Conservation (phyloP, 2,888 invertebrate genomes). For the Drosophila incognita region DNA sequence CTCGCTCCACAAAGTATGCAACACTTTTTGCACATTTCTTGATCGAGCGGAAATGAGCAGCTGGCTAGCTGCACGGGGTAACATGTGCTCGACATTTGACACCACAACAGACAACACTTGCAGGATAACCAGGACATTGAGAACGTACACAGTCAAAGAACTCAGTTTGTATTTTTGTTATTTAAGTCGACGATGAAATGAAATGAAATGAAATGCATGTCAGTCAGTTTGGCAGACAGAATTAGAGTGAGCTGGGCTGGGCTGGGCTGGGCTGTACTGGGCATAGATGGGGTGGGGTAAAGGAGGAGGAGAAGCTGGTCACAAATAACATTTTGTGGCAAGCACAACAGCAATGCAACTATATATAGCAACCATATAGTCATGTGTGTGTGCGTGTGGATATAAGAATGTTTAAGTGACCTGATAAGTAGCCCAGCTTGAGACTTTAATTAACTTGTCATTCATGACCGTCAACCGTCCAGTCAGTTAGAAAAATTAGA, state of each 20-base stretch:
- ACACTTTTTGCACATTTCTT: constrained; percentile 20
- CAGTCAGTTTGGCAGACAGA: constrained; percentile 24
- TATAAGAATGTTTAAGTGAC: constrained; percentile 5
- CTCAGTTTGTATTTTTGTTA: constrained; percentile 42
- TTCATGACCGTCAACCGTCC: constrained; percentile 28
- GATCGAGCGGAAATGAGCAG: constrained; percentile 55
- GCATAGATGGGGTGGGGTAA: neutral
- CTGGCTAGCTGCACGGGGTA: constrained; percentile 2
- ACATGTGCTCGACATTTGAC: constrained; percentile 31
- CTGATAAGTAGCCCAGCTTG: constrained; percentile 11
- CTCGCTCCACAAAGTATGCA: constrained; percentile 54
- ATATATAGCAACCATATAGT: constrained; percentile 47
- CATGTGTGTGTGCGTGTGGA: constrained; percentile 21
- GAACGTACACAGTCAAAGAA: constrained; percentile 41
- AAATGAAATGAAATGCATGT: constrained; percentile 46
- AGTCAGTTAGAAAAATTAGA: constrained; percentile 1
- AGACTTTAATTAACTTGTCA: constrained; percentile 66
- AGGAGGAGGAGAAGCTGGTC: neutral
- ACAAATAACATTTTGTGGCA: constrained; percentile 19
- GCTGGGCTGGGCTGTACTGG: too few relatives aligned
- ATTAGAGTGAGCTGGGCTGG: constrained; percentile 15
- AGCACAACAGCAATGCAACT: constrained; percentile 40
- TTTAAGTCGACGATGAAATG: constrained; percentile 28
- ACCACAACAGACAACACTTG: neutral
- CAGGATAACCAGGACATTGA: neutral